Conservation (phyloP, 2,888 invertebrate species). For the Orthosia gothica region DNA sequence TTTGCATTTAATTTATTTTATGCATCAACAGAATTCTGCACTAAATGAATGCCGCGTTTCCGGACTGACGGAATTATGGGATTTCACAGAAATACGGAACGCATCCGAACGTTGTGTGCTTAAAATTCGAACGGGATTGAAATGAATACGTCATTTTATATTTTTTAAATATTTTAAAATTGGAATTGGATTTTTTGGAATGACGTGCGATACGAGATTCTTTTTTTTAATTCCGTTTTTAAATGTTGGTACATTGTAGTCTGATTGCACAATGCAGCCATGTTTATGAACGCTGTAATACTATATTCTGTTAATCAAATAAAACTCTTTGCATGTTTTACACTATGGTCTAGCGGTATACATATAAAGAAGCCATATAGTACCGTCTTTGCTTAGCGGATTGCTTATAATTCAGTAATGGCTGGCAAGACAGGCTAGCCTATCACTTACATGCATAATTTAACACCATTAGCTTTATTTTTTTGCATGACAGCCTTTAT, state of each 20-base stretch:
- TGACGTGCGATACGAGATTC: constrained; percentile 49
- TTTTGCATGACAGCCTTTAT: constrained; percentile 39
- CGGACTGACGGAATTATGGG: constrained; percentile 70
- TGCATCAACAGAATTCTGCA: constrained; percentile 81
- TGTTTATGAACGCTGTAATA: constrained; percentile 37
- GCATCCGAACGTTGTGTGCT: constrained; percentile 59
- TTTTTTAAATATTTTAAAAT: constrained; percentile 60
- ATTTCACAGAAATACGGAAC: constrained; percentile 67
- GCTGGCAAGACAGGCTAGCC: constrained; percentile 16
- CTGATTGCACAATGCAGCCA: constrained; percentile 32
- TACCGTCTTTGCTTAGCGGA: constrained; percentile 13
- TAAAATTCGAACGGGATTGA: constrained; percentile 58
- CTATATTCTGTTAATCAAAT: constrained; percentile 31
- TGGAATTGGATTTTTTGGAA: constrained; percentile 53
- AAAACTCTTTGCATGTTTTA: constrained; percentile 13
- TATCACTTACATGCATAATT: constrained; percentile 41
- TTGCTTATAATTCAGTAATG: constrained; percentile 33
- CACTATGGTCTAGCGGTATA: not conserved
- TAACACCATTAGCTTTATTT: constrained; percentile 34
- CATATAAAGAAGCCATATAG: constrained; percentile 34
- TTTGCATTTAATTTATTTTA: constrained; percentile 87
- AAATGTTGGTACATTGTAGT: constrained; percentile 34
- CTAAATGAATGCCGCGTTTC: constrained; percentile 79
- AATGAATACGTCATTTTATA: constrained; percentile 65
- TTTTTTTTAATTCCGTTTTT: constrained; percentile 47